Evolutionary conservation across 2,113 vertebrate species (phyloP).

Genomic region (Erythrolamprus reginae): DNA sequence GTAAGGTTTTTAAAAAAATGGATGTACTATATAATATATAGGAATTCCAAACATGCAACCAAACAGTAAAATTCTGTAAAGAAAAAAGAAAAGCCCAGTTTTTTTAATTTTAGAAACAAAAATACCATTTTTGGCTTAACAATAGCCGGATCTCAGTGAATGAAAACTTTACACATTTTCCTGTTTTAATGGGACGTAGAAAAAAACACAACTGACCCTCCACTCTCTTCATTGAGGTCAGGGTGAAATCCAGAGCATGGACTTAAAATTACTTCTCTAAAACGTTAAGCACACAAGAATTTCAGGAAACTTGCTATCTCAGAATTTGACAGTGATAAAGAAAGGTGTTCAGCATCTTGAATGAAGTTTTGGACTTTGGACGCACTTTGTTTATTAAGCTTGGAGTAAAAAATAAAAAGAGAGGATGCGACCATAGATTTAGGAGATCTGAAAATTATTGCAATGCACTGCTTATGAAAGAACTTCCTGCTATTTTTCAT

Average conservation of each 20-base stretch:
- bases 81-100: neutral
- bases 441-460: neutral
- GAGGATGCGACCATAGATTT: neutral
- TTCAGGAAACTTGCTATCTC: conserved; percentile 72
- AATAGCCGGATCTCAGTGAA: conserved; percentile 90
- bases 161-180: conserved; percentile 91
- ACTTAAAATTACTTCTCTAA: conserved; percentile 76
- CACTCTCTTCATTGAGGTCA: conserved; percentile 74
- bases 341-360: conserved; percentile 33
- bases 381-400: neutral
- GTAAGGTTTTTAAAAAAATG: neutral
- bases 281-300: conserved; percentile 75
- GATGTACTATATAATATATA: neutral
- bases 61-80: conserved; percentile 43
- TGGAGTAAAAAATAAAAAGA: neutral
- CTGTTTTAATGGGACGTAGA: conserved; percentile 86
- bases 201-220: conserved; percentile 85
- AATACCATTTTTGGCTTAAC: conserved; percentile 77
- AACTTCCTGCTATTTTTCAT: neutral
- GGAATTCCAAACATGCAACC: conserved; percentile 3
- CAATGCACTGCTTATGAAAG: neutral
- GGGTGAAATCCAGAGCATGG: conserved; percentile 70
- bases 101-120: conserved; percentile 73
- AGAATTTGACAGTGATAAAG: conserved; percentile 55
- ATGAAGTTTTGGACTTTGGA: neutral